Evolutionary conservation across 1,140 invertebrate genomes (phyloP).

Genomic region (Hyphantria cunea): DNA sequence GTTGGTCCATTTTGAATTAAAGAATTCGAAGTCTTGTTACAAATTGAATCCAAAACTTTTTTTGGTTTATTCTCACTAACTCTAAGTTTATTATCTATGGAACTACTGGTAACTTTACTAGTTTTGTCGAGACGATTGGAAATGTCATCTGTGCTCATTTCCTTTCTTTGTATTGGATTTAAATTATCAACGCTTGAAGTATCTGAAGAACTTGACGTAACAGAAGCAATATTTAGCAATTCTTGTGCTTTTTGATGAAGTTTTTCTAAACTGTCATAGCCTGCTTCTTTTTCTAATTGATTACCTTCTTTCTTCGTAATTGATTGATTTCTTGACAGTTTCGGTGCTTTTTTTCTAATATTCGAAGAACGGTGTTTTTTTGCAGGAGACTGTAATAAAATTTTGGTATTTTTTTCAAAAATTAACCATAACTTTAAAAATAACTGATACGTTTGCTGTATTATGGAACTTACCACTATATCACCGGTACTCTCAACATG

Average conservation of each 20-base stretch:
- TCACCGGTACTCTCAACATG: conserved; percentile 9
- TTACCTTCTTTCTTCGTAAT: too few species aligned
- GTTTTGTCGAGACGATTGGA: conserved; percentile 15
- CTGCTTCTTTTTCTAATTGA: conserved; percentile 8
- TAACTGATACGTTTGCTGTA: too few species aligned
- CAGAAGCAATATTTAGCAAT: conserved; percentile 57
- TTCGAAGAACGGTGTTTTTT: neutral
- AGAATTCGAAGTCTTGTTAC: neutral
- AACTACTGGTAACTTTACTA: conserved; percentile 1
- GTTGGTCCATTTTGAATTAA: conserved; percentile 16
- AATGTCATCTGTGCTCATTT: conserved; percentile 11
- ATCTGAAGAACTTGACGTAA: conserved; percentile 55
- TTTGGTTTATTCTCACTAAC: conserved; percentile 17
- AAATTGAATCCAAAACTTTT: conserved; percentile 1
- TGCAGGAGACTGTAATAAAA: conserved; percentile 7
- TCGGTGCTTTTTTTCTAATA: conserved; percentile 2
- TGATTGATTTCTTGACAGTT: neutral
- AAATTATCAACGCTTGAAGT: conserved; percentile 44
- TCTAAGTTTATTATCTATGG: neutral
- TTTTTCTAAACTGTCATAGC: conserved; percentile 54
- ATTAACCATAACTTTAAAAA: too few species aligned
- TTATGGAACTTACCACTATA: neutral
- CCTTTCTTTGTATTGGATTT: conserved; percentile 22
- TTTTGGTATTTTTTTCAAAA: too few species aligned
- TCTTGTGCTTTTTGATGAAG: conserved; percentile 71